Evolutionary conservation across 2,888 invertebrate genomes (phyloP).

Genomic region (Mesorhabditis spiculigera): DNA sequence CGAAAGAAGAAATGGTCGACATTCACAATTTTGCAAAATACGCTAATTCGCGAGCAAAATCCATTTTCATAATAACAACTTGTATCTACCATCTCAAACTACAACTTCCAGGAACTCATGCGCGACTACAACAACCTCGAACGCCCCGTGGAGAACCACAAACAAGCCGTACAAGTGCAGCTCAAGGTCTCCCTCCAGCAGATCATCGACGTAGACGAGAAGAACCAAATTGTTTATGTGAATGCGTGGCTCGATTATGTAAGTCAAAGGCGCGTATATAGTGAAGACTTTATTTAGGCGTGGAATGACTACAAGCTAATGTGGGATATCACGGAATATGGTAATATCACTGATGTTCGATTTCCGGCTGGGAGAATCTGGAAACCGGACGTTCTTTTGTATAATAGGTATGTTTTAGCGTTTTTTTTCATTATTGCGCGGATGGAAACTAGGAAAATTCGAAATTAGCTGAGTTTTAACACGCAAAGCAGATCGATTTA

Average conservation of each 20-base stretch:
- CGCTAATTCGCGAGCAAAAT: no score
- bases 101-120: constrained; percentile 35
- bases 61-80: no score
- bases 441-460: no score
- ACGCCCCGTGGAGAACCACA: constrained; percentile 53
- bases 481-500: no score
- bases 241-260: constrained; percentile 55
- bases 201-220: constrained; percentile 57
- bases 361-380: constrained; percentile 57
- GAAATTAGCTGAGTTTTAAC: no score
- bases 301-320: constrained; percentile 57
- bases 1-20: no score
- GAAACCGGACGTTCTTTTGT: constrained; percentile 53
- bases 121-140: constrained; percentile 53
- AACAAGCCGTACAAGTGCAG: constrained; percentile 47
- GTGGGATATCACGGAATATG: constrained; percentile 54
- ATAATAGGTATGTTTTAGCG: constrained; percentile 31
- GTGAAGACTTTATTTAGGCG: constrained; percentile 22
- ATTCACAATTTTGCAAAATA: no score
- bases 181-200: constrained; percentile 55
- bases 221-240: constrained; percentile 55
- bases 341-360: constrained; percentile 54
- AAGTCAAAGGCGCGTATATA: constrained; percentile 8
- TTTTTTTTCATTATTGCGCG: no score
- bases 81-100: no score